These are phyloP conservation scores for Coelinius sp. DNA, from an alignment of 2,888 invertebrate species.

Conservation along the genomic window DNA sequence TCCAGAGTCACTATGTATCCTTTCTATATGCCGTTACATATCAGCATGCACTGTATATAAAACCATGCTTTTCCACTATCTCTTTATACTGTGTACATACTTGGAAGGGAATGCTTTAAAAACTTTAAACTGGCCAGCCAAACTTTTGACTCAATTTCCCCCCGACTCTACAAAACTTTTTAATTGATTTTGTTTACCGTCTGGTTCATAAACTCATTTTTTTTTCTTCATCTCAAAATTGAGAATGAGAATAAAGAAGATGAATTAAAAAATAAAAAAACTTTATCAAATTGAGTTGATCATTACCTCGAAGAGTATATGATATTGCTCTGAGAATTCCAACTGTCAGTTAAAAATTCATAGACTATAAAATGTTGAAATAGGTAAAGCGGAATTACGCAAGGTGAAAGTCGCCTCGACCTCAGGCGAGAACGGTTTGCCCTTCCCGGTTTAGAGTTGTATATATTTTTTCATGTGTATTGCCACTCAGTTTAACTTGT, in stretches of 20 bases:
- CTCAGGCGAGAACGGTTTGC: conserved; percentile 37
- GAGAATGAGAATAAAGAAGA: background rate
- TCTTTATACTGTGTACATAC: conserved; percentile 1
- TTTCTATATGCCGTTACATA: conserved; percentile 27
- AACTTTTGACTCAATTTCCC: background rate
- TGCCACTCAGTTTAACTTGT: conserved; percentile 35
- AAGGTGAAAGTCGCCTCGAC: conserved; percentile 56
- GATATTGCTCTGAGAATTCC: no score
- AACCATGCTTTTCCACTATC: background rate
- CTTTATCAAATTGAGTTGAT: no score
- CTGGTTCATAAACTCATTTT: conserved; percentile 19
- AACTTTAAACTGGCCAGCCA: background rate
- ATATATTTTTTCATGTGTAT: conserved; percentile 4
- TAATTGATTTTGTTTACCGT: conserved; percentile 27
- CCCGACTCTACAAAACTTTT: conserved; percentile 1
- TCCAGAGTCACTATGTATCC: conserved; percentile 23
- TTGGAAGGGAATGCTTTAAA: conserved; percentile 1
- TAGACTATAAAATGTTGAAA: conserved; percentile 22
- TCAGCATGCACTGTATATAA: conserved; percentile 6
- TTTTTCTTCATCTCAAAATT: background rate
- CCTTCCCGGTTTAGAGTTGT: conserved; percentile 30
- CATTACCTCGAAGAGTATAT: no score
- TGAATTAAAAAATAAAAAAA: background rate
- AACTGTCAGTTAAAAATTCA: conserved; percentile 10
- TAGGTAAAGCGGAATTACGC: conserved; percentile 49